Evolutionary conservation across 2,888 invertebrate genomes (phyloP), one percentile per base, ranked within the genome.

Genomic region (Brachypalpus laphriformis): DNA sequence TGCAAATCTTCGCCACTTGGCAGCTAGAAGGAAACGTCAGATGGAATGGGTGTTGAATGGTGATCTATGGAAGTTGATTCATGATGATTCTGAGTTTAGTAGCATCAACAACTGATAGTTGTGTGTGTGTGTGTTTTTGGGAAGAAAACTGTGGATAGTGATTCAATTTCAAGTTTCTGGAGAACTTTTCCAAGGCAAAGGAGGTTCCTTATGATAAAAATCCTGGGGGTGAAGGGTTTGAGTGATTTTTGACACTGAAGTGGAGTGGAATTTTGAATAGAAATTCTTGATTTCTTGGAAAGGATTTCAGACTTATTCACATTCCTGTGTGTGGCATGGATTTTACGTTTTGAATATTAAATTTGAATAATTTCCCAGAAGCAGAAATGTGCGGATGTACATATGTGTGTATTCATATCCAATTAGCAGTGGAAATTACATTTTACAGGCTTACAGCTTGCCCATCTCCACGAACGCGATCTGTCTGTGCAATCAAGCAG

Each of bases 21-120:
- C 57, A 66, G 76, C 34, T 63, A 16, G 31, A 45, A 8, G 54
- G 22, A 59, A 7, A 22, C 37, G 16, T 16, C 16, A 47, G 18
- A 59, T 20, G 25, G 4, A 37, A 59, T 59, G 75, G 22, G 61
- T 63, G 61, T 2, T 22, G 31, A 16, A 11, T 63, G 31, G 66
- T 45, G 66, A 66, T 59, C 74, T 74, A 49, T 40, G 20, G 54
- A 81, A 59, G 54, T 81, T 81, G 75, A 81, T 75, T 81, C 75
- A 68, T 75, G 56, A 16, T 45, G 47, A 59, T 61, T 59, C 45
- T 34, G 59, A 42, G 59, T 66, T 65, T 59, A 72, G 65, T 54
- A 54, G 74, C 61, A 54, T 45, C 59, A 68, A 61, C 20, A 34
- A 34, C 34, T 45, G 34, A 28, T 25, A 40, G 20, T 14, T 49